Evolutionary conservation across 2,888 invertebrate species (phyloP).

Genomic region (Drosophila aldrichi): DNA sequence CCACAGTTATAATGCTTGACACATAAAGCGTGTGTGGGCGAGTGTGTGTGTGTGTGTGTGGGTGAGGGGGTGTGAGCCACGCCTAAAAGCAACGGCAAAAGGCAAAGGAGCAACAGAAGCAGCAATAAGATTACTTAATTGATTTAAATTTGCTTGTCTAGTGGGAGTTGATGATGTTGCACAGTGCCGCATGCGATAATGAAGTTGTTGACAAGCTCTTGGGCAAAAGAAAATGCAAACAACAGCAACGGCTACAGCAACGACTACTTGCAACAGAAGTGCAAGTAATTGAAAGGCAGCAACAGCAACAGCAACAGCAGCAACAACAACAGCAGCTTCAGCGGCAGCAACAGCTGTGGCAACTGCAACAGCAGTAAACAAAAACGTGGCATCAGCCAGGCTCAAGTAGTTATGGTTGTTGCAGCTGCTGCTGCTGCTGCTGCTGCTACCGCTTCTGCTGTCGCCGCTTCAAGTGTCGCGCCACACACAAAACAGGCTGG

Average conservation of each 20-base stretch:
- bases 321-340: conserved; percentile 20
- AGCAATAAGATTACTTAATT: conserved; percentile 77
- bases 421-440: conserved; percentile 36
- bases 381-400: conserved; percentile 23
- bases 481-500: conserved; percentile 24
- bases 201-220: conserved; percentile 79
- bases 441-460: not conserved
- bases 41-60: not conserved
- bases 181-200: conserved; percentile 71
- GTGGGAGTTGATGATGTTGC: conserved; percentile 62
- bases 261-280: conserved; percentile 35
- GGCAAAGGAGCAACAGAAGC: conserved; percentile 16
- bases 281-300: conserved; percentile 73
- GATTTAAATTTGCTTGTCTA: conserved; percentile 77
- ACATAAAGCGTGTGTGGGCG: conserved; percentile 49
- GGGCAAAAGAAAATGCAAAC: conserved; percentile 65
- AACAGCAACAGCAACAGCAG: conserved; percentile 33
- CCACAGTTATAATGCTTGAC: conserved; percentile 71
- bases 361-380: conserved; percentile 25
- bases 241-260: conserved; percentile 36
- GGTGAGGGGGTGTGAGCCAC: conserved; percentile 23
- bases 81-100: conserved; percentile 64
- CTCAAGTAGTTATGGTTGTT: conserved; percentile 46
- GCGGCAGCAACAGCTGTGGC: conserved; percentile 47
- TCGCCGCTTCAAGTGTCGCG: not conserved